Percentiles rank a stretch among this genome's conserved stretches.
phyloP scores from a whole-genome alignment of 2,888 invertebrate genomes.

The Macaria notata region DNA sequence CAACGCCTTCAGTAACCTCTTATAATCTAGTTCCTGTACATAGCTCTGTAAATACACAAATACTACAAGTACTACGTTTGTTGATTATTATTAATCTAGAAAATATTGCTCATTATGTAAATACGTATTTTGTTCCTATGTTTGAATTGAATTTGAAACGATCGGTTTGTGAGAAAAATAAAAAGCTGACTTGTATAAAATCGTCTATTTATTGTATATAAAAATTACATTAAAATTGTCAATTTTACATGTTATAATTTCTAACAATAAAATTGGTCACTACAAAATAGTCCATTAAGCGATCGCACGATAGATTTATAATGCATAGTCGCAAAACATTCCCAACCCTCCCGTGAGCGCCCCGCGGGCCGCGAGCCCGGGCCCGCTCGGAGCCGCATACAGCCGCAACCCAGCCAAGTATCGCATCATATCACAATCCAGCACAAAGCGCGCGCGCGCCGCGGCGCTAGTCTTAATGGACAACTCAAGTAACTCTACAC shows the following conservation, averaged over 20 bases:
- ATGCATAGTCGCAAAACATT: conserved; percentile 67
- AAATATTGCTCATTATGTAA: conserved; percentile 36
- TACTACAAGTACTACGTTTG: conserved; percentile 38
- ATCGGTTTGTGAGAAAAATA: conserved; percentile 50
- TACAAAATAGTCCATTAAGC: conserved; percentile 80
- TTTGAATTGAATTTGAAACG: conserved; percentile 33
- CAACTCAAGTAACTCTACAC: conserved; percentile 18
- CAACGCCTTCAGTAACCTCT: conserved; percentile 62
- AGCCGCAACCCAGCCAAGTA: conserved; percentile 38
- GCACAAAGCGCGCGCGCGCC: conserved; percentile 17
- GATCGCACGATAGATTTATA: conserved; percentile 71
- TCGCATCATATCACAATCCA: conserved; percentile 36
- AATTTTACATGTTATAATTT: conserved; percentile 75
- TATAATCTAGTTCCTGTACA: conserved; percentile 57
- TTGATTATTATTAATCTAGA: conserved; percentile 40
- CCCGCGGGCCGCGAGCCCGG: too few relatives aligned
- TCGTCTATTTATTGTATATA: conserved; percentile 82
- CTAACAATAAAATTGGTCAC: conserved; percentile 81
- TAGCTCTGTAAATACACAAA: conserved; percentile 53
- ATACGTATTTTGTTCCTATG: conserved; percentile 52
- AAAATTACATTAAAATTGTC: conserved; percentile 82
- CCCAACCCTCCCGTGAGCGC: conserved; percentile 28
- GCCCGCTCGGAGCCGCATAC: conserved; percentile 30
- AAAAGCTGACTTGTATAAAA: conserved; percentile 76
- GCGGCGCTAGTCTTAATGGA: conserved; percentile 18